Evolutionary conservation across 2,797 vertebrate genomes (phyloP).

Genomic region (Lepus townsendii): DNA sequence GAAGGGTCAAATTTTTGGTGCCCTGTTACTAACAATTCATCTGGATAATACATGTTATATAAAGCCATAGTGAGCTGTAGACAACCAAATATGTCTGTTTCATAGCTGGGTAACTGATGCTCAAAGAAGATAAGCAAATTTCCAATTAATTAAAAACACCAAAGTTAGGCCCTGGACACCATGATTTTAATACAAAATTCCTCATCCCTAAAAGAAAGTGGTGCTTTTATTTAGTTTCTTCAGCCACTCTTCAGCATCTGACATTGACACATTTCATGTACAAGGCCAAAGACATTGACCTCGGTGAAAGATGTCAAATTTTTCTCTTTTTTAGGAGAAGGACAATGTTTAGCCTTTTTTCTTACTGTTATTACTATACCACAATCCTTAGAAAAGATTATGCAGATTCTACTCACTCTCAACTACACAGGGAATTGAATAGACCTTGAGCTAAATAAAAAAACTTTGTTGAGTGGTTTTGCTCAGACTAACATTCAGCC

Average conservation of each 20-base stretch:
- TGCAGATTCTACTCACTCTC: background rate
- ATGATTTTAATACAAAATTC: background rate
- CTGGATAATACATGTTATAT: background rate
- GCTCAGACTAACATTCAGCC: background rate
- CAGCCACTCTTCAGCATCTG: background rate
- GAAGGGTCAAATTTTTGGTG: conserved; percentile 13
- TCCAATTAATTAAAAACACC: background rate
- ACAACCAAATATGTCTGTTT: background rate
- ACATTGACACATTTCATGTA: background rate
- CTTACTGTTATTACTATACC: background rate
- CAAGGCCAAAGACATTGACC: background rate
- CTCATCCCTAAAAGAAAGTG: background rate
- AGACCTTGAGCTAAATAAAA: background rate
- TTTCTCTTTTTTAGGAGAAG: background rate
- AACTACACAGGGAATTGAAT: background rate
- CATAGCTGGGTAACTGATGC: background rate
- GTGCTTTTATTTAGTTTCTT: background rate
- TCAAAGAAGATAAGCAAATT: background rate
- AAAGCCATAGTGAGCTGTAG: background rate
- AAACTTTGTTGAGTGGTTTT: background rate
- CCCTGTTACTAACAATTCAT: conserved; percentile 15
- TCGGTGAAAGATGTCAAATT: background rate
- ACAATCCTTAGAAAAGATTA: conserved; percentile 11
- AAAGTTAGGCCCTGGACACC: fast-evolving
- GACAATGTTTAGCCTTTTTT: background rate